Conservation (phyloP, 2,797 vertebrate genomes). For the Parauchenoglanis punctatus region DNA sequence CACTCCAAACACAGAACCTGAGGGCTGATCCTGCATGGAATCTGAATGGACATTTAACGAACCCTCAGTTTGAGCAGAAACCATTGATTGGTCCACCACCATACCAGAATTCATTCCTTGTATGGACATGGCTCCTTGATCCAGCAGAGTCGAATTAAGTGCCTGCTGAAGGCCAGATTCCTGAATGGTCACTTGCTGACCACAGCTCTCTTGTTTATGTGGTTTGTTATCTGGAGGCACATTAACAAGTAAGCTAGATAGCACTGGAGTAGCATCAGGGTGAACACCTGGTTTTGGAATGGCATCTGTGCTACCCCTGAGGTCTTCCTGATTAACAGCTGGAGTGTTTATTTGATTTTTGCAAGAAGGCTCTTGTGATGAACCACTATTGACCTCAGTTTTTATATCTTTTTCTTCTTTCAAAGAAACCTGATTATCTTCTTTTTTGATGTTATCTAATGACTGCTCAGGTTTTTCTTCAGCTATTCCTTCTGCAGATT, state of each 20-base stretch:
- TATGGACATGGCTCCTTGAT: slow-evolving; percentile 68
- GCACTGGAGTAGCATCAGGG: slow-evolving; percentile 86
- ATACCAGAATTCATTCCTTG: slow-evolving; percentile 71
- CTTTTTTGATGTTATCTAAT: slow-evolving; percentile 73
- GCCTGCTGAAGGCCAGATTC: slow-evolving; percentile 71
- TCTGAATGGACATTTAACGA: slow-evolving; percentile 66
- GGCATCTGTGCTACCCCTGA: slow-evolving; percentile 56
- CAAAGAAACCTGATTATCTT: slow-evolving; percentile 68
- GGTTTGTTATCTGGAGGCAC: slow-evolving; percentile 82
- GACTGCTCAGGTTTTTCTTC: slow-evolving; percentile 73
- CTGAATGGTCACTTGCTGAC: slow-evolving; percentile 61
- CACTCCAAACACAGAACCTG: slow-evolving; percentile 75
- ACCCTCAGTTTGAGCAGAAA: slow-evolving; percentile 72
- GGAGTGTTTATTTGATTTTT: slow-evolving; percentile 61
- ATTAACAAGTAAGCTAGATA: slow-evolving; percentile 88
- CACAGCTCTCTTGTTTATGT: slow-evolving; percentile 69
- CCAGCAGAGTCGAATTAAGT: slow-evolving; percentile 71
- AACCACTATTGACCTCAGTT: slow-evolving; percentile 74
- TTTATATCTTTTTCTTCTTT: slow-evolving; percentile 73
- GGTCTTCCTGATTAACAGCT: slow-evolving; percentile 56
- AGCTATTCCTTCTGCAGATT: slow-evolving; percentile 69
- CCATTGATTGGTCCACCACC: slow-evolving; percentile 71
- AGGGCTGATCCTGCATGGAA: slow-evolving; percentile 73
- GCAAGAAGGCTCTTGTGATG: slow-evolving; percentile 51
- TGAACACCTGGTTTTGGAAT: slow-evolving; percentile 74